These are phyloP conservation scores for Anniella stebbinsi DNA, from an alignment of 2,797 vertebrate genomes.

Conservation along the genomic window DNA sequence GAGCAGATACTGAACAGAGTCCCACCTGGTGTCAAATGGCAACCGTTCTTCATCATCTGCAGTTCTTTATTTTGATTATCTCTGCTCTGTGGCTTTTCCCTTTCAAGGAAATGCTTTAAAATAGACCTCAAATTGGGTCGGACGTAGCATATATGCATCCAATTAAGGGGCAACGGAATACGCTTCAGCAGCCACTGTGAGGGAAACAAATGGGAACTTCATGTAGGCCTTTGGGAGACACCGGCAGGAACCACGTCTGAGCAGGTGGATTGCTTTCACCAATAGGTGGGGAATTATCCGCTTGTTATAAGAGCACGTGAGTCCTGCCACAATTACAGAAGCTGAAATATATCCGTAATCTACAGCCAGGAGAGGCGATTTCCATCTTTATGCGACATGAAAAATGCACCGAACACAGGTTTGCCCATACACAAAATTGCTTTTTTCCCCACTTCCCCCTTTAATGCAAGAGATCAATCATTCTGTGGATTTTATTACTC, in stretches of 20 bases:
- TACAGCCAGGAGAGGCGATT: slow-evolving; percentile 78
- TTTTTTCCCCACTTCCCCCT: slow-evolving; percentile 77
- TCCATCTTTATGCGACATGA: slow-evolving; percentile 84
- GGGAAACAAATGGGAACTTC: slow-evolving; percentile 18
- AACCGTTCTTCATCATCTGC: background rate
- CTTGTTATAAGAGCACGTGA: slow-evolving; percentile 55
- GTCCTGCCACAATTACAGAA: slow-evolving; percentile 71
- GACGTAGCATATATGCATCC: background rate
- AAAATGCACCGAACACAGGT: slow-evolving; percentile 76
- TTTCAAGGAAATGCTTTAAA: background rate
- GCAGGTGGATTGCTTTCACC: slow-evolving; percentile 29
- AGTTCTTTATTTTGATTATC: background rate
- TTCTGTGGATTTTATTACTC: slow-evolving; percentile 77
- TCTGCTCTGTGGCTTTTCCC: background rate
- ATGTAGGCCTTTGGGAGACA: background rate
- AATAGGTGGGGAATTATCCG: slow-evolving; percentile 51
- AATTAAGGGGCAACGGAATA: background rate
- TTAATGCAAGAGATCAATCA: slow-evolving; percentile 84
- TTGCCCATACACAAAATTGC: slow-evolving; percentile 83
- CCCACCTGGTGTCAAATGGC: too few species aligned
- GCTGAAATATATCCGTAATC: slow-evolving; percentile 77
- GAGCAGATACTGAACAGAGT: too few species aligned
- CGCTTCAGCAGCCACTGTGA: background rate
- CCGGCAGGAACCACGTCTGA: background rate
- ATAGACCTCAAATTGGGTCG: background rate